Evolutionary conservation across 1,140 invertebrate genomes (phyloP), one percentile per base, ranked within the genome.

Genomic region (Caenorhabditis latens): DNA sequence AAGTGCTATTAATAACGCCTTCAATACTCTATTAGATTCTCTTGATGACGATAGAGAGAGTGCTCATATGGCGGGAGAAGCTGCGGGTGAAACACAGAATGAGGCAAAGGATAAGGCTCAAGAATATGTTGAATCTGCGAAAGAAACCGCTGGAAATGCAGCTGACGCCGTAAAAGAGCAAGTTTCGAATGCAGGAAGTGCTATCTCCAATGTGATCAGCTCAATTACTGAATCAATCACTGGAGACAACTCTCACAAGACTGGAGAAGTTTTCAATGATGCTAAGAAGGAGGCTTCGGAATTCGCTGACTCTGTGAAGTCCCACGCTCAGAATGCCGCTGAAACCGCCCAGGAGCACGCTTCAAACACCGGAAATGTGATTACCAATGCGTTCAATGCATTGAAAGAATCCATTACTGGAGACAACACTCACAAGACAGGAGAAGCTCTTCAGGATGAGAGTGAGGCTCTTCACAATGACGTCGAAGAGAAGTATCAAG

Each of bases 401-500:
- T 19, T 79, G 11, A 79, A 79, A 3, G 71, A 79, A 5, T 79
- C 71, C 19, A 79, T 79, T 19, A 50, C n/a, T 53, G 71, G 71
- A 21, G 71, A 50, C n/a, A 79, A 13, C 11, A 14, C 71, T 79
- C 71, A 79, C n/a, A 50, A 79, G 14, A 79, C 43, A 11, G 71
- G 71, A 79, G 71, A 79, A 13, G 71, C 46, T 14, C 40, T 79
- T 8, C 19, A 67, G 19, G 63, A 67, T 40, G 32, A 32, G n/a
- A 61, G 16, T 9, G 65, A 71, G 16, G 42, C 11, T 46, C 24
- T 40, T 2, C 9, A 63, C 2, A 21, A 32, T 8, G n/a, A 58
- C n/a, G 57, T 58, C 4, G 57, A 21, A n/a, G 50, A 53, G 50
- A 53, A 53, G 50, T 53, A 53, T 16, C 11, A 11, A 16, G 9